Conservation (phyloP, 2,797 vertebrate genomes). For the Austrolebias charrua region DNA sequence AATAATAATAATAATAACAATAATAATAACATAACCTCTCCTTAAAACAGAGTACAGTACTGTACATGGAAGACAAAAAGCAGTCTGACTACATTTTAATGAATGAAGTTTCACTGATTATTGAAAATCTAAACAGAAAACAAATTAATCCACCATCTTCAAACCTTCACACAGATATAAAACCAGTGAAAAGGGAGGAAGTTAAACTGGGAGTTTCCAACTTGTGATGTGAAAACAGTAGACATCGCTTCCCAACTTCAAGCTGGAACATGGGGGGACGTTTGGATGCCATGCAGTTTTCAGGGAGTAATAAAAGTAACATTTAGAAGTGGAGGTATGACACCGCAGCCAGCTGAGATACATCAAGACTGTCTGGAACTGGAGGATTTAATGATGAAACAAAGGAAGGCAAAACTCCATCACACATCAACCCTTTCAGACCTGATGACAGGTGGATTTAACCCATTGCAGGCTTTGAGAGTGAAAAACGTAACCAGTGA, state of each 20-base stretch:
- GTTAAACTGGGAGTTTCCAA: constrained; percentile 5
- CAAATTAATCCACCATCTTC: not conserved
- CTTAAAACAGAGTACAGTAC: not conserved
- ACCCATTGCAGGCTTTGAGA: too few species aligned
- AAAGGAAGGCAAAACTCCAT: constrained; percentile 21
- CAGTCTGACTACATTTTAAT: too few species aligned
- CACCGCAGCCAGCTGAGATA: constrained; percentile 29
- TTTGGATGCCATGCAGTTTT: constrained; percentile 7
- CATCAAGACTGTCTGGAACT: not conserved
- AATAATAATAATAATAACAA: not conserved
- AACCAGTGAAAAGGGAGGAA: not conserved
- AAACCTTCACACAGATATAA: not conserved
- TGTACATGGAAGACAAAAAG: not conserved
- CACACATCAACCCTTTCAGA: not conserved
- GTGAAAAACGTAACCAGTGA: too few species aligned
- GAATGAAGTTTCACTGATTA: too few species aligned
- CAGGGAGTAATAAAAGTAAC: constrained; percentile 17
- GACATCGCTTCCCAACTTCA: not conserved
- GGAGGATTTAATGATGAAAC: constrained; percentile 34
- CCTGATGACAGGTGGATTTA: not conserved
- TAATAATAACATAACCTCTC: not conserved
- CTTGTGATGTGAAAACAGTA: constrained; percentile 19
- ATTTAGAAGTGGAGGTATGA: constrained; percentile 22
- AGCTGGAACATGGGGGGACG: constrained; percentile 11
- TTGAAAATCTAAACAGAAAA: too few species aligned